phyloP scores from a whole-genome alignment of 2,113 vertebrate genomes.

The Dasyornis broadbenti region DNA sequence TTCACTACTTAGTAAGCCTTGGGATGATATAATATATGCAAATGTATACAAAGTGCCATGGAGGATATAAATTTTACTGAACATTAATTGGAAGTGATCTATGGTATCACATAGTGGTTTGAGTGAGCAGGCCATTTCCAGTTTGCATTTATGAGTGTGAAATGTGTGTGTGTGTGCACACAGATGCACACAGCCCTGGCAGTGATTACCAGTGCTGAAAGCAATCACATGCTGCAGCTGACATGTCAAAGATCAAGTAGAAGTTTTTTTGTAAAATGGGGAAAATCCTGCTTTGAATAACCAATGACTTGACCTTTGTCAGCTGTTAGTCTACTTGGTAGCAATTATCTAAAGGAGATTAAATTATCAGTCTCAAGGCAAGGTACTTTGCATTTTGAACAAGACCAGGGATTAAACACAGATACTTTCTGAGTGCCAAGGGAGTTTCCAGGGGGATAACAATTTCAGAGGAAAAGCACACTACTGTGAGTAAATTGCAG shows the following conservation, averaged over 20 bases:
- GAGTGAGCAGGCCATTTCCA: background rate
- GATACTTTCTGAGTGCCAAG: background rate
- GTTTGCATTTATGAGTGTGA: background rate
- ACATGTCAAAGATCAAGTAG: background rate
- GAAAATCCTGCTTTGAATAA: slow-evolving; percentile 34
- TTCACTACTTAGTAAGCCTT: background rate
- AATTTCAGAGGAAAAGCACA: background rate
- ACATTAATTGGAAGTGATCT: background rate
- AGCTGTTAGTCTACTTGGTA: background rate
- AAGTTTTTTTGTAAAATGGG: background rate
- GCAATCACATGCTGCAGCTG: background rate
- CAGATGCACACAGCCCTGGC: background rate
- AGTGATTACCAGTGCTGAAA: background rate
- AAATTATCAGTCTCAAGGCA: background rate
- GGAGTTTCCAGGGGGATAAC: background rate
- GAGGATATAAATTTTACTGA: background rate
- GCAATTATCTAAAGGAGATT: slow-evolving; percentile 19
- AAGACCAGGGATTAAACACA: background rate
- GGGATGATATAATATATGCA: background rate
- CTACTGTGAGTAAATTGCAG: background rate
- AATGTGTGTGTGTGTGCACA: background rate
- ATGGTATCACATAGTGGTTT: background rate
- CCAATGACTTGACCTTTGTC: background rate
- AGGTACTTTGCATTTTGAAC: background rate
- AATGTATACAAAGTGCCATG: background rate